Percentiles rank a stretch among this genome's conserved stretches.
These are phyloP conservation scores for Candoia aspera DNA, from an alignment of 2,113 vertebrate genomes.

Conservation along the genomic window DNA sequence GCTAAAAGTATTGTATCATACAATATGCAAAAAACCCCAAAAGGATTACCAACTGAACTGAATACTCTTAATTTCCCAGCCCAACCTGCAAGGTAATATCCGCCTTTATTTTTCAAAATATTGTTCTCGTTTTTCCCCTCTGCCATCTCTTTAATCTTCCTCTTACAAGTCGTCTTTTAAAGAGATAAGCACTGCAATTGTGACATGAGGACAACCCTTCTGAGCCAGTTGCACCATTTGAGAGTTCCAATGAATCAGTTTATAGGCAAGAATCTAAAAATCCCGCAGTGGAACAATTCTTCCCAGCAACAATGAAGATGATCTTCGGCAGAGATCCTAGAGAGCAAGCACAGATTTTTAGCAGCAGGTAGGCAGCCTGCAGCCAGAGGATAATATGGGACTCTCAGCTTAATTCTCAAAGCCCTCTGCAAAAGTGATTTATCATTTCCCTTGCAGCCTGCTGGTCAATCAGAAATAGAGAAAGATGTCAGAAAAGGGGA, in stretches of 20 bases:
- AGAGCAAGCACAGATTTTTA: neutral
- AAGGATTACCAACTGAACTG: neutral
- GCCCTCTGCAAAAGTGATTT: neutral
- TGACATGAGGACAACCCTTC: neutral
- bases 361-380: neutral
- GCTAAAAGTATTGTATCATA: neutral
- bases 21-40: neutral
- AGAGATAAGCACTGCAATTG: neutral
- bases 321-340: neutral
- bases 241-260: neutral
- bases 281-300: neutral
- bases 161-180: neutral
- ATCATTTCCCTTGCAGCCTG: neutral
- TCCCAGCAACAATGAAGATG: neutral
- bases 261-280: neutral
- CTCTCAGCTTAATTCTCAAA: neutral
- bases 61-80: neutral
- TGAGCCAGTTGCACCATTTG: neutral
- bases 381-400: neutral
- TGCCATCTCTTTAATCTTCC: neutral
- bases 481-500: neutral
- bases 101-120: neutral
- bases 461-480: neutral
- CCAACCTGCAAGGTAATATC: neutral
- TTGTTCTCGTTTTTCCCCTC: neutral